phyloP scores from a whole-genome alignment of 1,140 invertebrate genomes.

The Philaenus spumarius region DNA sequence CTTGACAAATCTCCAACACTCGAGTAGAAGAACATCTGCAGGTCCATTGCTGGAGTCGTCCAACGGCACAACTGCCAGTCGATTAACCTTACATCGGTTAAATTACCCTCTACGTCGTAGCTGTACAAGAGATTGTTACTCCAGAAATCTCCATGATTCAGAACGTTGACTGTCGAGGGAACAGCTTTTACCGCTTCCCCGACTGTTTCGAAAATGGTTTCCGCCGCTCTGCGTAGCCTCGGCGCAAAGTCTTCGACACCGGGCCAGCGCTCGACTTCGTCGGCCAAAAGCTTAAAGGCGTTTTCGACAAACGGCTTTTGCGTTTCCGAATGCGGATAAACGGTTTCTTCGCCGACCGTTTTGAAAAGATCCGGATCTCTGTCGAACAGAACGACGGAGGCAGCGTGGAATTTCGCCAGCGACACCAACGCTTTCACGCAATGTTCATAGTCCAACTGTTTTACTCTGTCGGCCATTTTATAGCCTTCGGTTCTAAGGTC shows the following conservation, averaged over 20 bases:
- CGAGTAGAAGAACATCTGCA: conserved; percentile 21
- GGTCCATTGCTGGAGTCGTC: conserved; percentile 21
- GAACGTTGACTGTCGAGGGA: conserved; percentile 5
- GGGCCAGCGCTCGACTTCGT: too few species aligned
- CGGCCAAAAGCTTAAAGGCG: too few species aligned
- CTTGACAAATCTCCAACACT: conserved; percentile 1
- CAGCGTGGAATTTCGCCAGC: conserved; percentile 29
- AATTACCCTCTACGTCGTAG: conserved; percentile 5
- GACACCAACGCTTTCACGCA: conserved; percentile 22
- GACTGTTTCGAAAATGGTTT: background rate
- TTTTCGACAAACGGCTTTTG: too few species aligned
- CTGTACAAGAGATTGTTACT: conserved; percentile 25
- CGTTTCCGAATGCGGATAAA: background rate
- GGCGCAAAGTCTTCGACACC: too few species aligned
- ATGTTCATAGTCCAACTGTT: conserved; percentile 27
- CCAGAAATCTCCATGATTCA: conserved; percentile 30
- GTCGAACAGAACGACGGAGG: conserved; percentile 21
- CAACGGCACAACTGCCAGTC: conserved; percentile 19
- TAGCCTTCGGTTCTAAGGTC: conserved; percentile 26
- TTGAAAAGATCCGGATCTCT: conserved; percentile 10
- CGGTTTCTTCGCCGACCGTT: background rate
- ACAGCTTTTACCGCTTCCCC: background rate
- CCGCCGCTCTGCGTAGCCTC: too few species aligned
- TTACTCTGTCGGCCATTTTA: conserved; percentile 26
- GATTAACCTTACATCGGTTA: conserved; percentile 9